Evolutionary conservation across 64 coral and sea anemone genomes (phyloP).

Genomic region (Trachythela sp.): DNA sequence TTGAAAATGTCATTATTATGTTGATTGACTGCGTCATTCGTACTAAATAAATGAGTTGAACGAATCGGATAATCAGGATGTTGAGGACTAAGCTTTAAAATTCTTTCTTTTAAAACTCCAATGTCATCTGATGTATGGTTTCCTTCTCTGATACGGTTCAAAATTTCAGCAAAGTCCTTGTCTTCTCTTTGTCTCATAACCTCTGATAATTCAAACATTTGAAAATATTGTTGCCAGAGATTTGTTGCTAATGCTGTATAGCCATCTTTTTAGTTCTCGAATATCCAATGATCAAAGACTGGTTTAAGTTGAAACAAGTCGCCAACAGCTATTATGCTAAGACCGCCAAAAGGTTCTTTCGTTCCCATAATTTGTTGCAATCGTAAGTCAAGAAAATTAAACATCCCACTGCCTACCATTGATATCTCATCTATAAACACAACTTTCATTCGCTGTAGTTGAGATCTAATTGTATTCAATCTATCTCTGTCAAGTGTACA

Average conservation of each 20-base stretch:
- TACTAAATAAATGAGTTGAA: not conserved
- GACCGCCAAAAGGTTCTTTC: too few species aligned
- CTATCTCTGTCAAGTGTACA: conserved; percentile 47
- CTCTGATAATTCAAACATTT: not conserved
- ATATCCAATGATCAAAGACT: conserved; percentile 33
- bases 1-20: not conserved
- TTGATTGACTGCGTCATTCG: not conserved
- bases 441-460: conserved; percentile 23
- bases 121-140: not conserved
- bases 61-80: not conserved
- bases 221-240: not conserved
- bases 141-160: too few species aligned
- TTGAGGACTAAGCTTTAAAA: not conserved
- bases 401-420: conserved; percentile 62
- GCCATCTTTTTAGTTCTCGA: too few species aligned
- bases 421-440: not conserved
- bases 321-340: too few species aligned
- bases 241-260: not conserved
- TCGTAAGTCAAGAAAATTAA: conserved; percentile 51
- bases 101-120: not conserved
- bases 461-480: conserved; percentile 32
- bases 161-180: too few species aligned
- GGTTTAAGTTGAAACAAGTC: conserved; percentile 27
- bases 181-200: not conserved
- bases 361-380: conserved; percentile 37